Evolutionary conservation across 2,888 invertebrate species (phyloP), one percentile per base, ranked within the genome.

Genomic region (Aphodius granarius): DNA sequence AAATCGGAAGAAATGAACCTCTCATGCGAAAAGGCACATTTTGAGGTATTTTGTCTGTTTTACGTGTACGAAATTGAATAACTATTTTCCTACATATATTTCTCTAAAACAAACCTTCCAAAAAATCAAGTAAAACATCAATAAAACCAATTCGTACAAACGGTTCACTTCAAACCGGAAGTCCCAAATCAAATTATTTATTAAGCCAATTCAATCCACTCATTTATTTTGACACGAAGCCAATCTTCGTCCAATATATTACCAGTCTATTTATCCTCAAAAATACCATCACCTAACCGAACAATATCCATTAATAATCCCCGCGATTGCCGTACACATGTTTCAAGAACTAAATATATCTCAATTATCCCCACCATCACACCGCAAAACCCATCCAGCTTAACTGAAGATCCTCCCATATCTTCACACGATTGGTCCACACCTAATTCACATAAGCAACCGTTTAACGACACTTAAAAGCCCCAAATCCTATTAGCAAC

Each of bases 311-410:
- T 73, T 76, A 76, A 76, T 73, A 66, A 70, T 20, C 18, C 71
- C 63, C 63, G 20, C 71, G 20, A 22, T 21, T 43, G 15, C 43
- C 62, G 22, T 66, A 77, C 81, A 82, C 78, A 81, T 82, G 80
- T 79, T 77, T 73, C 17, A 71, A 75, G 75, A 78, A 80, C 83
- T 83, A 83, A 83, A 83, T 82, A 83, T 83, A 83, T 82, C 82
- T 83, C 81, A 83, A 83, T 83, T 81, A 82, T 81, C 82, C 82
- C 83, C 79, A 74, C 81, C 74, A 75, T 70, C 80, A 74, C 80
- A 78, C 80, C 80, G 77, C 76, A 76, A 15, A 75, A 72, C 70
- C 72, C 68, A 73, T 78, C 73, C 73, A 43, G 62, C 20, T 20
- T 68, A 43, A 21, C 20, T 68, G 19, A 68, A 66, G 68, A 63